Evolutionary conservation across 2,888 invertebrate species (phyloP).

Genomic region (Pocota personata): DNA sequence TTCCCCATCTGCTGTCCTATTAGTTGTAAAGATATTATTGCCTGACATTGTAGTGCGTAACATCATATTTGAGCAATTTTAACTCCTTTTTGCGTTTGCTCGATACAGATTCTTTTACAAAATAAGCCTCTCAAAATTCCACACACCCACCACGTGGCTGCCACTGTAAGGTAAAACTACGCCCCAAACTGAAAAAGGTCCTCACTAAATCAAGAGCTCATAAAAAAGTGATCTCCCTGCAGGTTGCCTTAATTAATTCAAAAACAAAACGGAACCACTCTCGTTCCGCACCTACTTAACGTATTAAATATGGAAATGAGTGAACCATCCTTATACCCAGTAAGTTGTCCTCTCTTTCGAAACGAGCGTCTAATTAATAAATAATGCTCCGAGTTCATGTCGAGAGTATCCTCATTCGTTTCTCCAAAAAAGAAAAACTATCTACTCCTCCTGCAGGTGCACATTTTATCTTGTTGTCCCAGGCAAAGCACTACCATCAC

Average conservation of each 20-base stretch:
- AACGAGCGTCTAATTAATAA: conserved; percentile 63
- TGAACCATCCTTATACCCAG: neutral
- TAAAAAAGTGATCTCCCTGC: conserved; percentile 22
- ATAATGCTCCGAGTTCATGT: conserved; percentile 36
- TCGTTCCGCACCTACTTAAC: conserved; percentile 33
- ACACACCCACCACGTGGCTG: neutral
- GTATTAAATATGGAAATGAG: conserved; percentile 16
- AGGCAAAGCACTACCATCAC: conserved; percentile 54
- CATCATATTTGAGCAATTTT: too few species aligned
- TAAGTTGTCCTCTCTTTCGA: conserved; percentile 11
- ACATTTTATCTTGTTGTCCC: conserved; percentile 64
- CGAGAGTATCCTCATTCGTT: conserved; percentile 2
- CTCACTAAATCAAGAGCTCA: conserved; percentile 29
- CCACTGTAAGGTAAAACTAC: neutral
- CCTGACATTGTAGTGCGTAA: too few species aligned
- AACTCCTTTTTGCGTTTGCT: too few species aligned
- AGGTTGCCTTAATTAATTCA: conserved; percentile 54
- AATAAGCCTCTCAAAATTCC: too few species aligned
- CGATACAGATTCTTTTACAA: too few species aligned
- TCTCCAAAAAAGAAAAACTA: conserved; percentile 1
- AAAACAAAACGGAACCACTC: neutral
- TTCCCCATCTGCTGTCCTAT: too few species aligned
- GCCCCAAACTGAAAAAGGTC: neutral
- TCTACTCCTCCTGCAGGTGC: conserved; percentile 58
- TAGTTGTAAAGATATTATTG: too few species aligned